These are phyloP conservation scores for Saccopteryx leptura DNA, from an alignment of 2,113 vertebrate species.

Conservation along the genomic window DNA sequence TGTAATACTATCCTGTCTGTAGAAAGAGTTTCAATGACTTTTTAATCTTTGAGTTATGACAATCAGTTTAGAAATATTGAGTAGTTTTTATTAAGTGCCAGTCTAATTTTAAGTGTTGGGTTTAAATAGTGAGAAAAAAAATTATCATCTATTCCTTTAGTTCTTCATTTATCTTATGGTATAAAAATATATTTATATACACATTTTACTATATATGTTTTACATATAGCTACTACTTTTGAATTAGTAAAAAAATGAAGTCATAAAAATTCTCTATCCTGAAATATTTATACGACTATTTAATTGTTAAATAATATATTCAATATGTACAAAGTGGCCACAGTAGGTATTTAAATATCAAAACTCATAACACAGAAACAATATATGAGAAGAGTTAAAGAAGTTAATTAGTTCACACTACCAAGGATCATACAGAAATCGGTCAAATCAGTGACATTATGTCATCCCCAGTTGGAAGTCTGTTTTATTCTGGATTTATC, in stretches of 20 bases:
- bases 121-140: background rate
- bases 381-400: background rate
- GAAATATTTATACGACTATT: background rate
- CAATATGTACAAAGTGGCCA: background rate
- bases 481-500: background rate
- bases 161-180: background rate
- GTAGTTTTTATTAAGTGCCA: background rate
- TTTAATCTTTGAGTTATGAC: background rate
- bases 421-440: background rate
- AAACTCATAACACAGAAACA: background rate
- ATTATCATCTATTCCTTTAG: background rate
- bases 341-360: background rate
- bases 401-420: background rate
- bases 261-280: background rate
- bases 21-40: background rate
- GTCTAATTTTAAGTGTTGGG: background rate
- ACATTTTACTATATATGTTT: background rate
- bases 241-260: background rate
- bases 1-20: background rate
- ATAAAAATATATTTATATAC: conserved; percentile 13
- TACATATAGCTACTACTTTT: background rate
- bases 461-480: background rate
- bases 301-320: background rate
- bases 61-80: background rate
- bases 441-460: background rate